These are phyloP conservation scores for Euphonia xanthogaster DNA, from an alignment of 2,797 vertebrate species.

Conservation along the genomic window DNA sequence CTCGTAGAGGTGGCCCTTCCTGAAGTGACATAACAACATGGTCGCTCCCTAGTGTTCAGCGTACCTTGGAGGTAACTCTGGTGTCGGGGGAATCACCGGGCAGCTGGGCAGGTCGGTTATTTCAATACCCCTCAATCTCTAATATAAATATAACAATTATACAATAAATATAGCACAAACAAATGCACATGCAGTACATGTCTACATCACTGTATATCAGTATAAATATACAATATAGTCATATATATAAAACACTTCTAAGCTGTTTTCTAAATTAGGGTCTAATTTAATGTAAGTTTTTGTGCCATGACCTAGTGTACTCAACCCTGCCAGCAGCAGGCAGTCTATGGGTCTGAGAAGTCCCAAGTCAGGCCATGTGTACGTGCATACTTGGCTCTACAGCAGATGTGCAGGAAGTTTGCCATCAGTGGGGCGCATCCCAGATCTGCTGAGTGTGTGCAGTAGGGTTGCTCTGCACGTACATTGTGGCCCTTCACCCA, in stretches of 20 bases:
- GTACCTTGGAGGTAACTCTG: slow-evolving; percentile 83
- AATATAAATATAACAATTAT: slow-evolving; percentile 83
- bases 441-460: background rate
- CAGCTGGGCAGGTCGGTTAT: slow-evolving; percentile 84
- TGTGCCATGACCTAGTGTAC: background rate
- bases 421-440: fast-evolving
- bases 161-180: slow-evolving; percentile 78
- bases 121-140: slow-evolving; percentile 85
- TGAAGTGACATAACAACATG: slow-evolving; percentile 68
- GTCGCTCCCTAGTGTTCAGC: slow-evolving; percentile 76
- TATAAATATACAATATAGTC: slow-evolving; percentile 30
- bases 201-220: slow-evolving; percentile 61
- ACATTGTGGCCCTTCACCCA: background rate
- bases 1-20: slow-evolving; percentile 54
- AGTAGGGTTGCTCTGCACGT: background rate
- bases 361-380: background rate
- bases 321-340: background rate
- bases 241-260: background rate
- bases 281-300: background rate
- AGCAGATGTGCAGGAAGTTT: background rate
- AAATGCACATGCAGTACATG: slow-evolving; percentile 65
- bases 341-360: background rate
- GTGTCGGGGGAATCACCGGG: slow-evolving; percentile 80
- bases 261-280: background rate
- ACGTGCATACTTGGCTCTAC: background rate